phyloP scores from a whole-genome alignment of 2,797 vertebrate species.

The Acipenser oxyrinchus region DNA sequence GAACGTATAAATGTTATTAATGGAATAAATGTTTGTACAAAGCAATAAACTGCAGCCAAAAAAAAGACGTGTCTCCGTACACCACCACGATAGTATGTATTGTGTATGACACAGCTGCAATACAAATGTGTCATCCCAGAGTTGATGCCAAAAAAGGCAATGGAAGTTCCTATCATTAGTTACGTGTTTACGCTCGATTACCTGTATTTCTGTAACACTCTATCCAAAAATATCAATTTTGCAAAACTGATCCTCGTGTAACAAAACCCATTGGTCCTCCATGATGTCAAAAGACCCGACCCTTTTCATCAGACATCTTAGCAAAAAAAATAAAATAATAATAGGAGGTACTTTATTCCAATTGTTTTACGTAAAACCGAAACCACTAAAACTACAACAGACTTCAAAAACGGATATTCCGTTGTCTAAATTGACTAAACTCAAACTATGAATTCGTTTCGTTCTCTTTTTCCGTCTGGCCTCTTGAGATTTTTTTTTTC shows the following conservation, averaged over 20 bases:
- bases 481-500: constrained; percentile 31
- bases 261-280: constrained; percentile 32
- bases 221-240: neutral
- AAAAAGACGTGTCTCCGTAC: neutral
- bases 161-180: constrained; percentile 44
- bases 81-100: constrained; percentile 9
- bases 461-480: constrained; percentile 20
- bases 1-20: neutral
- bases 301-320: constrained; percentile 41
- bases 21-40: neutral
- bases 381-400: constrained; percentile 11
- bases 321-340: constrained; percentile 22
- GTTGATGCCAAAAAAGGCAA: constrained; percentile 46
- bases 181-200: constrained; percentile 23
- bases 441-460: neutral
- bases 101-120: constrained; percentile 14
- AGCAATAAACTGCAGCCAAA: neutral
- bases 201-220: neutral
- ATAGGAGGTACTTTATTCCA: constrained; percentile 18
- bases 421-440: neutral
- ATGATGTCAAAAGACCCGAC: constrained; percentile 47
- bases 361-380: constrained; percentile 23
- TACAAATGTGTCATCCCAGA: constrained; percentile 30
- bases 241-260: constrained; percentile 21
- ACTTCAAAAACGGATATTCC: neutral